Evolutionary conservation across 2,888 invertebrate genomes (phyloP).

Genomic region (Melanargia galathea): DNA sequence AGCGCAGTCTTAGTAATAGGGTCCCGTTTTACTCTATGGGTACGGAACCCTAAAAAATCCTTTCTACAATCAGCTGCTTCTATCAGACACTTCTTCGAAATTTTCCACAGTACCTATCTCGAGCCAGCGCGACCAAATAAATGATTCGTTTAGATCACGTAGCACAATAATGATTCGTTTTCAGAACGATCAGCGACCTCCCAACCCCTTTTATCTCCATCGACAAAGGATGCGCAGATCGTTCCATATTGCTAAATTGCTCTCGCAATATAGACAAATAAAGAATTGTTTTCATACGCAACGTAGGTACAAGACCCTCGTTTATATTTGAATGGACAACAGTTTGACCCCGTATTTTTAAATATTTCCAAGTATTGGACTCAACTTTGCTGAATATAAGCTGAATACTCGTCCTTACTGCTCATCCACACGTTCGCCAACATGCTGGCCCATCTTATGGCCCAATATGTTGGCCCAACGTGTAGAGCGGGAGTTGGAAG

Average conservation of each 20-base stretch:
- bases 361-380: background rate
- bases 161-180: conserved; percentile 37
- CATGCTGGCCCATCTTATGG: background rate
- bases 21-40: too few relatives aligned
- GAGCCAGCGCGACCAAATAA: background rate
- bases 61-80: too few relatives aligned
- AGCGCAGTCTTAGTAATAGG: too few relatives aligned
- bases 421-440: too few relatives aligned
- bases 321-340: conserved; percentile 13
- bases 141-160: conserved; percentile 35
- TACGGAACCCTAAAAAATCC: too few relatives aligned
- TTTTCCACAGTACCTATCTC: background rate
- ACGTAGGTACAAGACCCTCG: background rate
- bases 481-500: too few relatives aligned
- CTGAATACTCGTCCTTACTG: background rate
- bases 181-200: conserved; percentile 42
- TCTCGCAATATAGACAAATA: conserved; percentile 33
- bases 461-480: too few relatives aligned
- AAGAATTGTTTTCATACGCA: conserved; percentile 23
- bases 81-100: too few relatives aligned
- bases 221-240: conserved; percentile 44
- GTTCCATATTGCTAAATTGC: conserved; percentile 45
- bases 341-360: background rate
- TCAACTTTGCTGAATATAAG: background rate
- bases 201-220: conserved; percentile 46